Evolutionary conservation across 2,888 invertebrate species (phyloP), one percentile per base, ranked within the genome.

Genomic region (Elysia crispata): DNA sequence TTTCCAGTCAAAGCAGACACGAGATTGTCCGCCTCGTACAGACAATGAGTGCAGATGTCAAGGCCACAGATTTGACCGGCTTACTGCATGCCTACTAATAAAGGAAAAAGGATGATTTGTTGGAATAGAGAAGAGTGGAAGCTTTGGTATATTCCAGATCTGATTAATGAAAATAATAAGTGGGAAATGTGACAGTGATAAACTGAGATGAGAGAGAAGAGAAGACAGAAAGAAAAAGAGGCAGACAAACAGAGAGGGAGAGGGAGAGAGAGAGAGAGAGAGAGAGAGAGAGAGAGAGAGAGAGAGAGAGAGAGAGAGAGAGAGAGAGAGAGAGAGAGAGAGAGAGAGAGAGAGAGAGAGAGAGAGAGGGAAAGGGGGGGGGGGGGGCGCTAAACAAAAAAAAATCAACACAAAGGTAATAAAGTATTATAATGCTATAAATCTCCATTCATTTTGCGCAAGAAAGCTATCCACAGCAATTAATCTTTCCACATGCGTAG

Each of bases 51-150:
- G 41, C 79, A 6, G 41, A 41, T 13, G 31, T 57, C n/a, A 49
- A 76, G n/a, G 73, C 83, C 20, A 50, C 76, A 5, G 81, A 83
- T 50, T 41, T 83, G 62, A 50, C 75, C 60, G 60, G 75, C 6
- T 57, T 81, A 49, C 41, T 83, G 69, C 78, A 76, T 41, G 77
- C 72, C 8, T 82, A 77, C 25, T 79, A 75, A 50, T 6, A 41
- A 41, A 41, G 41, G 5, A 6, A 23, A 15, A 41, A 3, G 3
- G 41, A 11, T 41, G 41, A 5, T 41, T 41, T 11, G 41, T n/a
- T n/a, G n/a, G n/a, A n/a, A n/a, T n/a, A n/a, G 41, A 11, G 41
- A 11, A n/a, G 49, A 41, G n/a, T 49, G 72, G n/a, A 8, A 72
- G 67, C 20, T 25, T 20, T 67, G 3, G 41, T 11, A 11, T 6